Base-by-base conservation (phyloP, 2,888 invertebrate genomes). In the Rhagophthalmus giganteus region DNA sequence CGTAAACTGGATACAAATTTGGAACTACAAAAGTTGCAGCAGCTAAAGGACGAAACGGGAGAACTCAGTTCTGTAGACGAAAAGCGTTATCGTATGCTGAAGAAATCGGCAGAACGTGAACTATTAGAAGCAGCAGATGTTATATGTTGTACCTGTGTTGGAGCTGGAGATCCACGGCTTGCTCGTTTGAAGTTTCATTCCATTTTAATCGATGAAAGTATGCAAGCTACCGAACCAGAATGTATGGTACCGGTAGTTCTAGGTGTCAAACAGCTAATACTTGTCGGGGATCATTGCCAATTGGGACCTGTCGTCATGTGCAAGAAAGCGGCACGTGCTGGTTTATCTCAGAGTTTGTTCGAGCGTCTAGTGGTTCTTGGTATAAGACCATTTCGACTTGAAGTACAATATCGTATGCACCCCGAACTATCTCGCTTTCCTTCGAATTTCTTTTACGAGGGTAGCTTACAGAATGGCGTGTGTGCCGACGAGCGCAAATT, bases 281-380 rank as follows among this genome's bases (percentile, higher is more conserved):
- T 99, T 1, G 99, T 99, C 0, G 99, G 99, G 7, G 99, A 99
- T 76, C 99, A 99, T 72, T 99, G 99, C 70, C 99, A 99, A 76
- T 79, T 99, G 52, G 98, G 98, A 0, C 99, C 98, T 0, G 98
- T 99, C 0, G 98, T 99, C 0, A 97, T 98, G 96, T 98, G 97
- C 78, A 98, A 98, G 75, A 96, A 97, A 72, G 98, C 99, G 0
- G 95, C 97, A 0, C 84, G 92, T 41, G 98, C 99, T 0, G 99
- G 99, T 1, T 82, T 99, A 12, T 94, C 94, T 0, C 98, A 98
- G 74, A 96, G 96, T 39, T 80, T 99, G 52, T 99, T 99, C 74
- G 99, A 99, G 72, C 83, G 99, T 2, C 80, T 99, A 1, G 98
- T 99, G 0, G 95, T 99, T 0, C 81, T 99, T 3, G 98, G 98